phyloP scores from a whole-genome alignment of 2,888 invertebrate genomes.

The Allygus modestus region DNA sequence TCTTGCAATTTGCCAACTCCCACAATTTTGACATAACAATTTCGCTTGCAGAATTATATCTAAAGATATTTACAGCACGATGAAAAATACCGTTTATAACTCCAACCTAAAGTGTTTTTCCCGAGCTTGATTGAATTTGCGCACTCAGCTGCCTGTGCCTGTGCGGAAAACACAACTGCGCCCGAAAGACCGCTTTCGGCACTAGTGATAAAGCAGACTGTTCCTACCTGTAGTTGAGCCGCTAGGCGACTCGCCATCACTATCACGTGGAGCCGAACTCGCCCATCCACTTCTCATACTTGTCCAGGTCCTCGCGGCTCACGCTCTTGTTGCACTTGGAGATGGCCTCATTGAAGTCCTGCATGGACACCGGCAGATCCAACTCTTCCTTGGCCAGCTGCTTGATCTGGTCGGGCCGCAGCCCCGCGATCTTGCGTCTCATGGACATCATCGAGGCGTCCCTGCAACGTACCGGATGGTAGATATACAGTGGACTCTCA shows the following conservation, averaged over 20 bases:
- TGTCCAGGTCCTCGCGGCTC: constrained; percentile 94
- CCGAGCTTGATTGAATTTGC: too few species aligned
- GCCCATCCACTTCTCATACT: constrained; percentile 98
- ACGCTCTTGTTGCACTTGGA: constrained; percentile 97
- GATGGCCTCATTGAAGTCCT: constrained; percentile 96
- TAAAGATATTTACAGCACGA: too few species aligned
- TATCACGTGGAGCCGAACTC: constrained; percentile 96
- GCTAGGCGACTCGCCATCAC: constrained; percentile 64
- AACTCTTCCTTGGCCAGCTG: constrained; percentile 96
- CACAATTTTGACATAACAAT: too few species aligned
- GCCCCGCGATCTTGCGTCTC: constrained; percentile 94
- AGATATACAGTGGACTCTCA: too few species aligned
- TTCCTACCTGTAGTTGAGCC: constrained; percentile 43
- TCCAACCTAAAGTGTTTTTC: too few species aligned
- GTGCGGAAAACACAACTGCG: too few species aligned
- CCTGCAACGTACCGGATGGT: constrained; percentile 78
- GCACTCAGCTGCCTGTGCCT: too few species aligned
- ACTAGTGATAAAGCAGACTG: too few species aligned
- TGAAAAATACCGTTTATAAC: too few species aligned
- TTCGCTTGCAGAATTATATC: too few species aligned
- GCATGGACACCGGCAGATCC: constrained; percentile 93
- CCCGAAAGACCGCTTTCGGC: too few species aligned
- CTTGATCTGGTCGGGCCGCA: constrained; percentile 95
- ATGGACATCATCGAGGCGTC: constrained; percentile 99
- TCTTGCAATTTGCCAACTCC: too few species aligned